Evolutionary conservation across 23 tunicate species (phyloP), one percentile per base, ranked within the genome.

Genomic region (Styela plicata): DNA sequence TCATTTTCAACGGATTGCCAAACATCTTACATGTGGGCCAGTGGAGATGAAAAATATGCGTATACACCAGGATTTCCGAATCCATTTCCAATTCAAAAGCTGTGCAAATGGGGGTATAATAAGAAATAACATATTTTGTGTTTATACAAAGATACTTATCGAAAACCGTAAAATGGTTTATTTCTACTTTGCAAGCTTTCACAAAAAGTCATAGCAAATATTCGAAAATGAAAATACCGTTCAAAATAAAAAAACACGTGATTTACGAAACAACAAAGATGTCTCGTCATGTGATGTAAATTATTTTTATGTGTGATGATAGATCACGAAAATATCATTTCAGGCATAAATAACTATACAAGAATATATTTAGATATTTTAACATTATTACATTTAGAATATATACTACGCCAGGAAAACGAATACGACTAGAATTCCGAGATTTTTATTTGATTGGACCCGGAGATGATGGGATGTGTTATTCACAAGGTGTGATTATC

Each of bases 401-500:
- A 13, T 87, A 89, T 36, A 34, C 80, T 52, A 83, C 26, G 27
- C 79, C 84, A 34, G 88, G 85, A 2, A 52, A 63, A 21, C 84
- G 86, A 73, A 80, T 89, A n/a, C 85, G 88, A 20, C 53, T 89
- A 3, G 94, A 89, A 30, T 89, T 89, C 68, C 94, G 85, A 24
- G 94, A 89, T 62, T 89, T 89, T 70, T 89, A 89, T 66, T 73
- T 89, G 62, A 89, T 89, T 35, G 94, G 94, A 35, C 94, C 94
- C 5, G 86, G 73, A 10, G 57, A 80, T 30, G 73, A 73, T 36
- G 94, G 94, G 5, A 63, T 79, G 32, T 89, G 94, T 32, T n/a
- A 66, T 20, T 87, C 87, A 19, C 94, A 89, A 67, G 79, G 63
- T 33, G 94, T 89, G 13, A 74, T 84, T 23, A 79, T 89, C 31